Percentiles rank a stretch among this genome's conserved stretches.
phyloP scores from a whole-genome alignment of 2,797 vertebrate species.

The Sciurus carolinensis region DNA sequence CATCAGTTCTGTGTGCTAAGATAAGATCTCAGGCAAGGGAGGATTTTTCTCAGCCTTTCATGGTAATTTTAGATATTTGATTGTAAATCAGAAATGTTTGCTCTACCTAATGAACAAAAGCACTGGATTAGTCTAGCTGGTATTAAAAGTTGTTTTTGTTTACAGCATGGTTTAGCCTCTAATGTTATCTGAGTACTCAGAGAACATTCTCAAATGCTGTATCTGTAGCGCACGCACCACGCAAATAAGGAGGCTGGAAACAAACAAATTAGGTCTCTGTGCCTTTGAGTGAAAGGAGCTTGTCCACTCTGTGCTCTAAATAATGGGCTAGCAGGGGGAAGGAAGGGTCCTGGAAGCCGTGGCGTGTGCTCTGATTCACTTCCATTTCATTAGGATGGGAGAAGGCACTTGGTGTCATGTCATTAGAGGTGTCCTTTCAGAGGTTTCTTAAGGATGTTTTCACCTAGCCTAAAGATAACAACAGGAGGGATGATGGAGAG shows the following conservation, averaged over 20 bases:
- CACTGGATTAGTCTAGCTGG: constrained; percentile 86
- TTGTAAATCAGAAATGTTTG: constrained; percentile 84
- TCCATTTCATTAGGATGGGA: constrained; percentile 20
- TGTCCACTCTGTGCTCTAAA: neutral
- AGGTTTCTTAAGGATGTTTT: neutral
- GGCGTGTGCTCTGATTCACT: constrained; percentile 26
- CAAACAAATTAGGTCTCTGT: constrained; percentile 67
- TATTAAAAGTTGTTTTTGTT: constrained; percentile 86
- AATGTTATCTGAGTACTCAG: constrained; percentile 75
- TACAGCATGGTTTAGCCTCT: constrained; percentile 68
- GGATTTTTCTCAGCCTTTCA: constrained; percentile 80
- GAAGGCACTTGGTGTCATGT: neutral
- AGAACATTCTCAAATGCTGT: constrained; percentile 84
- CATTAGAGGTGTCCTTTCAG: constrained; percentile 40
- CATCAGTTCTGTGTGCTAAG: constrained; percentile 56
- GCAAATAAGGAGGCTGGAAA: constrained; percentile 77
- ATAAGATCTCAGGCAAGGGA: constrained; percentile 68
- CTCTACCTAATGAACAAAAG: constrained; percentile 86
- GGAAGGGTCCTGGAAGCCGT: fast-evolving
- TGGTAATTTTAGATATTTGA: constrained; percentile 83
- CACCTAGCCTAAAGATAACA: neutral
- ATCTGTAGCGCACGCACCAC: constrained; percentile 76
- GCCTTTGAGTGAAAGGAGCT: constrained; percentile 37
- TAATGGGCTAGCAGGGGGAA: constrained; percentile 5
- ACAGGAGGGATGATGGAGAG: neutral